These are phyloP conservation scores for Felis catus DNA, from an alignment of 2,113 vertebrate species.

Conservation along the genomic window DNA sequence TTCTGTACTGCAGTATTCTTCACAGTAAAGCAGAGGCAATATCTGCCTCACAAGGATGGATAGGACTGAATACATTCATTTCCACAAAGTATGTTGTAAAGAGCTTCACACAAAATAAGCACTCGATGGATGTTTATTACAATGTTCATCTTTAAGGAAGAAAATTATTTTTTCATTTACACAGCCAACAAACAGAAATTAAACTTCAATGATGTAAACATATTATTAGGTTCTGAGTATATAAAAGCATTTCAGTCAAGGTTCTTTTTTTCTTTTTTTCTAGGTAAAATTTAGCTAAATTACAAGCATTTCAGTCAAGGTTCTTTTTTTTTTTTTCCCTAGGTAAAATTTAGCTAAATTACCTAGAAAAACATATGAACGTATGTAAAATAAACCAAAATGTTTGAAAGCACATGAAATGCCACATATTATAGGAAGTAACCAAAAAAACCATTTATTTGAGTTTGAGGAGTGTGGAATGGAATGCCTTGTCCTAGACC, in stretches of 20 bases:
- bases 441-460: not conserved
- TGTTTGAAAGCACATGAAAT: not conserved
- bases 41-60: not conserved
- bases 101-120: not conserved
- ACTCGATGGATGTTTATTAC: not conserved
- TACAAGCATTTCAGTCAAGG: not conserved
- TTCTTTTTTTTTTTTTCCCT: not conserved
- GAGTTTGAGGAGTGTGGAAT: not conserved
- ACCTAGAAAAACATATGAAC: not conserved
- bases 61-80: not conserved
- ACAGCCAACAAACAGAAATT: not conserved
- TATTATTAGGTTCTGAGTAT: not conserved
- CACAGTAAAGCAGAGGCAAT: not conserved
- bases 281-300: not conserved
- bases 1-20: not conserved
- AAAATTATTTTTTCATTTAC: not conserved
- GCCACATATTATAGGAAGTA: not conserved
- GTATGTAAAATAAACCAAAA: not conserved
- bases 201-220: not conserved
- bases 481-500: rapidly evolving
- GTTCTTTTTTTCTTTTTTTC: not conserved
- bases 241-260: not conserved
- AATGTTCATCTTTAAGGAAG: not conserved
- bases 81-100: not conserved
- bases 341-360: not conserved